Evolutionary conservation across 2,113 vertebrate genomes (phyloP).

Genomic region (Lamprologus lemairii): DNA sequence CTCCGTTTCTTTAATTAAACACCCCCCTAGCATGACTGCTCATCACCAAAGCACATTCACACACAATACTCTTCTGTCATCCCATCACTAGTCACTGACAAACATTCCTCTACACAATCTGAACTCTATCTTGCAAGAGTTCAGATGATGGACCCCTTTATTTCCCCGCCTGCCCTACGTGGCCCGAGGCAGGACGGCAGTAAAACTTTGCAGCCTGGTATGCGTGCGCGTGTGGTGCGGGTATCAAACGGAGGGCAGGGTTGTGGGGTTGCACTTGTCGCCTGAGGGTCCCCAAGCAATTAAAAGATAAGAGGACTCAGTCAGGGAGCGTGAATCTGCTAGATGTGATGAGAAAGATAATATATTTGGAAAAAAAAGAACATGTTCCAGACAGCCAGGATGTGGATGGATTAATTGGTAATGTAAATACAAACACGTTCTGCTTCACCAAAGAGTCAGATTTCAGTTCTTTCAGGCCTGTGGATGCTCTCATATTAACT

Average conservation of each 20-base stretch:
- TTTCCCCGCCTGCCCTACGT: background rate
- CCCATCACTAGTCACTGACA: background rate
- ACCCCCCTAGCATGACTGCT: slow-evolving; percentile 11
- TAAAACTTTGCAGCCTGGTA: slow-evolving; percentile 2
- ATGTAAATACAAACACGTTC: slow-evolving; percentile 38
- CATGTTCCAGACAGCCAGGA: background rate
- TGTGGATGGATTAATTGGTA: background rate
- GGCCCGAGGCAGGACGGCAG: background rate
- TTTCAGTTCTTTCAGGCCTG: background rate
- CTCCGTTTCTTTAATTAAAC: slow-evolving; percentile 40
- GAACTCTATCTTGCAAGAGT: background rate
- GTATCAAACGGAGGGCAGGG: background rate
- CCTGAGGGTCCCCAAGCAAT: slow-evolving; percentile 53
- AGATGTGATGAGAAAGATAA: slow-evolving; percentile 40
- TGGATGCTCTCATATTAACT: background rate
- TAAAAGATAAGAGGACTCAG: slow-evolving; percentile 60
- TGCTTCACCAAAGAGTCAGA: background rate
- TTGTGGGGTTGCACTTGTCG: slow-evolving; percentile 10
- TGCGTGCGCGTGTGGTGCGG: background rate
- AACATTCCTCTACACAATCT: background rate
- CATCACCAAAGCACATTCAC: background rate
- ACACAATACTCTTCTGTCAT: background rate
- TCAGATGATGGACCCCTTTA: background rate
- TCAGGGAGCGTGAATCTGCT: slow-evolving; percentile 16
- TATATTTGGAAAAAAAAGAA: background rate